These are phyloP conservation scores for Pangasius sanitwongsei DNA, from an alignment of 2,797 vertebrate genomes.

Conservation along the genomic window DNA sequence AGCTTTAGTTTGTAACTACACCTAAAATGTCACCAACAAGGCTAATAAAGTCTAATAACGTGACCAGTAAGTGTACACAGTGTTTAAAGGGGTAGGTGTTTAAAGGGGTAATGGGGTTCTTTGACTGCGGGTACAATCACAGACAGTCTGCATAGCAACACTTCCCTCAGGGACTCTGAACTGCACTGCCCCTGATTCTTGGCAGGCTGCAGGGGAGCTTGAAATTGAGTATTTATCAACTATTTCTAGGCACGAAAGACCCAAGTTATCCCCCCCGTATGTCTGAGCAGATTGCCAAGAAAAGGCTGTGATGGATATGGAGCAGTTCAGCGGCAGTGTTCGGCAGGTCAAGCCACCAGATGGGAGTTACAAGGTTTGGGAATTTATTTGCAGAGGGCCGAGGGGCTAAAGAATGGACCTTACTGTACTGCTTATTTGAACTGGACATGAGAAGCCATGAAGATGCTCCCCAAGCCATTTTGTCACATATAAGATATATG, in stretches of 20 bases:
- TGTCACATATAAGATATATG: constrained; percentile 7
- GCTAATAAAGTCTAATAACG: neutral
- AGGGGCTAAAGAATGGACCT: constrained; percentile 36
- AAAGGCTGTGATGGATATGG: constrained; percentile 59
- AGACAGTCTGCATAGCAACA: constrained; percentile 52
- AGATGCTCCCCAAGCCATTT: constrained; percentile 5
- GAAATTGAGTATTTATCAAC: constrained; percentile 59
- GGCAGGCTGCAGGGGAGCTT: constrained; percentile 44
- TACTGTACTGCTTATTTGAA: constrained; percentile 21
- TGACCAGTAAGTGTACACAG: neutral
- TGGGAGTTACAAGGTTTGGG: constrained; percentile 40
- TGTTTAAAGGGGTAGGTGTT: neutral
- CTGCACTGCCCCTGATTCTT: constrained; percentile 49
- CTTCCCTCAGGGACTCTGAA: constrained; percentile 48
- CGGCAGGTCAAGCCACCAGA: constrained; percentile 60
- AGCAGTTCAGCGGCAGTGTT: constrained; percentile 56
- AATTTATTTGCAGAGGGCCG: constrained; percentile 23
- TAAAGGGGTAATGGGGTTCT: constrained; percentile 28
- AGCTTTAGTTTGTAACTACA: neutral
- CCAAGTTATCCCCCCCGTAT: neutral
- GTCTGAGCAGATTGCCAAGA: constrained; percentile 59
- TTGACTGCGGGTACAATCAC: constrained; percentile 41
- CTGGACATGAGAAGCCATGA: neutral
- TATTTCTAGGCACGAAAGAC: constrained; percentile 44
- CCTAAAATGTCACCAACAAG: neutral